Evolutionary conservation across 2,113 vertebrate species (phyloP).

Genomic region (Podiceps cristatus): DNA sequence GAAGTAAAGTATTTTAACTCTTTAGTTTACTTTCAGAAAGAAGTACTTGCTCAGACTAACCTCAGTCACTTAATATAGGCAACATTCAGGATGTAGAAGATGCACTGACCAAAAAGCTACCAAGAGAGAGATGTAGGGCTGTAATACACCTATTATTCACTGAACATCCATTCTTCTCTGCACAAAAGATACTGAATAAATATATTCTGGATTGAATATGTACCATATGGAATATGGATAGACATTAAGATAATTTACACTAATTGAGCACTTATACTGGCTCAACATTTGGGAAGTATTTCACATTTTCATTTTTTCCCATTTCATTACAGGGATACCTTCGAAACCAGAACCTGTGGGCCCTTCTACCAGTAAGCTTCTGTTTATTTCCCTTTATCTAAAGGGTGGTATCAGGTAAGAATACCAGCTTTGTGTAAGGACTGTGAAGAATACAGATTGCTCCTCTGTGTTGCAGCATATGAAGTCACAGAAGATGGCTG

Average conservation of each 20-base stretch:
- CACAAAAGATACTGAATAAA: neutral
- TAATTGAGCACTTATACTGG: neutral
- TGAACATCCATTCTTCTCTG: neutral
- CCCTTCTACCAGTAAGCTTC: conserved; percentile 74
- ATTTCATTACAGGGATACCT: conserved; percentile 78
- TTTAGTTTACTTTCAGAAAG: neutral
- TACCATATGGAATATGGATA: neutral
- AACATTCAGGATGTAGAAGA: neutral
- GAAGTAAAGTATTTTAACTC: neutral
- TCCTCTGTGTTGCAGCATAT: conserved; percentile 73
- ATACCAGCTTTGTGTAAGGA: neutral
- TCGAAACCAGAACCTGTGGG: conserved; percentile 82
- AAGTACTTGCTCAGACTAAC: neutral
- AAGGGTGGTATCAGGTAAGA: neutral
- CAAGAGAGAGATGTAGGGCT: neutral
- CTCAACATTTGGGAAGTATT: neutral
- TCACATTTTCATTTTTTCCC: neutral
- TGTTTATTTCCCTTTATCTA: neutral
- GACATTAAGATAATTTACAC: neutral
- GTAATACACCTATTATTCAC: neutral
- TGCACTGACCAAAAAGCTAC: neutral
- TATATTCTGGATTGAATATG: neutral
- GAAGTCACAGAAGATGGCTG: conserved; percentile 88
- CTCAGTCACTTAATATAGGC: neutral
- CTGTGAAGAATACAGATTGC: neutral